Conservation (phyloP, 2,113 vertebrate species). For the Ardeotis arabs region DNA sequence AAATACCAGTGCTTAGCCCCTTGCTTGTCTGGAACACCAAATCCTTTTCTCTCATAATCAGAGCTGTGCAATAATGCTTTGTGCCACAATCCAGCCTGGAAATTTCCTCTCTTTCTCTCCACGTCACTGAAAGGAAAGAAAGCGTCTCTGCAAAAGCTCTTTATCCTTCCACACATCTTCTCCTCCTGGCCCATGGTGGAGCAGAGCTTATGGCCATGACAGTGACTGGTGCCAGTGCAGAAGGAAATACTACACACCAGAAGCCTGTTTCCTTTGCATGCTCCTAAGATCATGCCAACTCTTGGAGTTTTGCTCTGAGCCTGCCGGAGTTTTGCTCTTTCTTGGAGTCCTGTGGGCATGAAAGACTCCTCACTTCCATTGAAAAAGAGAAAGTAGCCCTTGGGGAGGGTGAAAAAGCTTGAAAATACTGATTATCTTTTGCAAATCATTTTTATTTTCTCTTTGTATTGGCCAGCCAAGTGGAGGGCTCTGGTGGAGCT, state of each 20-base stretch:
- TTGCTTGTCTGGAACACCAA: background rate
- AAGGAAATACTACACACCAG: background rate
- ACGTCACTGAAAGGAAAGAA: background rate
- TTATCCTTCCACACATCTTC: background rate
- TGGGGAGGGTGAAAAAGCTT: background rate
- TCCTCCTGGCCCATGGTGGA: background rate
- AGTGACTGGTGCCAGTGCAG: rapidly evolving
- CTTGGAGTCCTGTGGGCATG: background rate
- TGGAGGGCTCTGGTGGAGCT: background rate
- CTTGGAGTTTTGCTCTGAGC: background rate
- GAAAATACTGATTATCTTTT: background rate
- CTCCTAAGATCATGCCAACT: rapidly evolving
- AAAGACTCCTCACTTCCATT: background rate
- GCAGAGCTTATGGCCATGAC: background rate
- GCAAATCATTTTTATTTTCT: background rate
- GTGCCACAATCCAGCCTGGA: background rate
- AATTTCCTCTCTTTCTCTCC: background rate
- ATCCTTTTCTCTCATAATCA: background rate
- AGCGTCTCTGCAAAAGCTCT: background rate
- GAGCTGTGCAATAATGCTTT: background rate
- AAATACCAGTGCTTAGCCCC: background rate
- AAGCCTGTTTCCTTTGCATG: too few species aligned
- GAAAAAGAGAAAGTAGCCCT: background rate
- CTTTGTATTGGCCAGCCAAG: background rate
- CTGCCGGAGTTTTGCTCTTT: background rate